These are phyloP conservation scores for Drosophila kikkawai DNA, from an alignment of 1,140 invertebrate genomes.

Conservation along the genomic window DNA sequence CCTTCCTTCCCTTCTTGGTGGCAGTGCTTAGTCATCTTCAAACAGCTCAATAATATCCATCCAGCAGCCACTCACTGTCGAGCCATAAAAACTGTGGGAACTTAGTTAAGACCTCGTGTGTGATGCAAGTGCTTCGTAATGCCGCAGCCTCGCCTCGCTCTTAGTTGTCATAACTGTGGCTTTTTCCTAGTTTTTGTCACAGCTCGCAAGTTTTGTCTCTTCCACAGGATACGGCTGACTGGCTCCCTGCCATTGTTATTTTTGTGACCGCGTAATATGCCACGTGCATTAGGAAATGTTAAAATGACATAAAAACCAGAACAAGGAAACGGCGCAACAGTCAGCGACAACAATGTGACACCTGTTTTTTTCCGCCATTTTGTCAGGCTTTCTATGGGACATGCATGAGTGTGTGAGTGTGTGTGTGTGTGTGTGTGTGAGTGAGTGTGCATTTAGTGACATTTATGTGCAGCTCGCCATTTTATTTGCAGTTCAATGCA, in stretches of 20 bases:
- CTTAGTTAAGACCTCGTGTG: constrained; percentile 55
- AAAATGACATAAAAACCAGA: constrained; percentile 74
- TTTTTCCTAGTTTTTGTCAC: constrained; percentile 31
- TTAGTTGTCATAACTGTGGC: constrained; percentile 57
- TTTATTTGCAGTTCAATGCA: constrained; percentile 80
- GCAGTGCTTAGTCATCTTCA: constrained; percentile 54
- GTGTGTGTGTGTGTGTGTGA: constrained; percentile 18
- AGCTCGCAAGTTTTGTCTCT: constrained; percentile 51
- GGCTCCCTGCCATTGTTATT: constrained; percentile 34
- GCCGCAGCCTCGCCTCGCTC: constrained; percentile 22
- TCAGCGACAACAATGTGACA: constrained; percentile 78
- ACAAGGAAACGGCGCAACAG: constrained; percentile 59
- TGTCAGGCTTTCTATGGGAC: constrained; percentile 25
- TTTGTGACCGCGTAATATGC: constrained; percentile 66
- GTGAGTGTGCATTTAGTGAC: constrained; percentile 73
- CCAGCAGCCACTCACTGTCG: constrained; percentile 33
- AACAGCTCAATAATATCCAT: constrained; percentile 61
- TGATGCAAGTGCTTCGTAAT: constrained; percentile 63
- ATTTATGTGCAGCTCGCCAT: constrained; percentile 75
- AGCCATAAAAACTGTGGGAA: constrained; percentile 40
- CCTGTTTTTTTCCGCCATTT: constrained; percentile 70
- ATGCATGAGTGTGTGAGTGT: constrained; percentile 11
- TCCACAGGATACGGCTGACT: constrained; percentile 22
- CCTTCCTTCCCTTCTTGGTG: background rate
- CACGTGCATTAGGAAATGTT: constrained; percentile 80